Evolutionary conservation across 2,113 vertebrate genomes (phyloP).

Genomic region (Rhinolophus sinicus): DNA sequence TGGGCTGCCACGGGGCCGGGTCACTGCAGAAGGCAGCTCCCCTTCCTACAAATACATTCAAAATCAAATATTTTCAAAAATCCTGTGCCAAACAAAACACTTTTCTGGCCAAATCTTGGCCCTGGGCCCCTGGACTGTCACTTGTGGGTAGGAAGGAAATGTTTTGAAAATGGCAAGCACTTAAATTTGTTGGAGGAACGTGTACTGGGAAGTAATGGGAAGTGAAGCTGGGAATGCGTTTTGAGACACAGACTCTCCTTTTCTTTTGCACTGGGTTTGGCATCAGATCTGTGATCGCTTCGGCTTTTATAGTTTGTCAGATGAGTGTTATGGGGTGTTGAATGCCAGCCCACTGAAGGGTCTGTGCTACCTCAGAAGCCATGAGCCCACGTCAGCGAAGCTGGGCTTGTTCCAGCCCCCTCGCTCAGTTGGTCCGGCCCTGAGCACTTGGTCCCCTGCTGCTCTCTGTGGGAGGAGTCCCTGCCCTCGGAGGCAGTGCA

Average conservation of each 20-base stretch:
- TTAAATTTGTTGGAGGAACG: not conserved
- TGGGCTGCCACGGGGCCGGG: not conserved
- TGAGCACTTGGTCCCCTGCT: too few species aligned
- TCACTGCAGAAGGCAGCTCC: not conserved
- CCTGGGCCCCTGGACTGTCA: not conserved
- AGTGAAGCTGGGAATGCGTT: not conserved
- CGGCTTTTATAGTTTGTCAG: not conserved
- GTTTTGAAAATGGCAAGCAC: constrained; percentile 13
- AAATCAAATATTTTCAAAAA: constrained; percentile 12
- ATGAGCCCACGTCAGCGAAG: not conserved
- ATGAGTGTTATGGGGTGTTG: not conserved
- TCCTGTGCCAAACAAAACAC: not conserved
- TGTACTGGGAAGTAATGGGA: not conserved
- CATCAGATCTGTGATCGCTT: not conserved
- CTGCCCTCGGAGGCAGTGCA: not conserved
- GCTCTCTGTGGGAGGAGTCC: not conserved
- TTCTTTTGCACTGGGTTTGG: not conserved
- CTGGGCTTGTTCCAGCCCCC: not conserved
- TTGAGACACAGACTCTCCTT: not conserved
- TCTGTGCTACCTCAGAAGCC: not conserved
- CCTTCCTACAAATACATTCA: not conserved
- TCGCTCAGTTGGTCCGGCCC: not conserved
- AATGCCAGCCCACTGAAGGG: not conserved
- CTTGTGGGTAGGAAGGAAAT: not conserved
- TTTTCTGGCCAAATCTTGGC: not conserved